Evolutionary conservation across 2,888 invertebrate genomes (phyloP).

Genomic region (Drosophila austrosaltans): DNA sequence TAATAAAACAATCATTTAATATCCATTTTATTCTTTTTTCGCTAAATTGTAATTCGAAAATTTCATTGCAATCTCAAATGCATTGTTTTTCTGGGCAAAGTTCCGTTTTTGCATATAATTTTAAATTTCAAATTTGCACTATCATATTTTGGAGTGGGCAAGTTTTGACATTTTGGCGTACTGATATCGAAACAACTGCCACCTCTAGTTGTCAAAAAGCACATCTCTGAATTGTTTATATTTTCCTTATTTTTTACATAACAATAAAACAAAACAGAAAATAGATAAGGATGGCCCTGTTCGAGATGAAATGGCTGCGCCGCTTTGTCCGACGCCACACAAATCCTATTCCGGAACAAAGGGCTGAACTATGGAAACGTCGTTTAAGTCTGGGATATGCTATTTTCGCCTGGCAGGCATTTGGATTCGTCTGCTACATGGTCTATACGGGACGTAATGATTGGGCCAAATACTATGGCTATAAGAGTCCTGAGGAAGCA

Average conservation of each 20-base stretch:
- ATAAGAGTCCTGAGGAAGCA: slow-evolving; percentile 86
- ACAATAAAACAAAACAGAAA: slow-evolving; percentile 29
- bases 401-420: slow-evolving; percentile 89
- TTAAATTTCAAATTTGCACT: too few species aligned
- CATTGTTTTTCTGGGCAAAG: too few species aligned
- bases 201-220: background rate
- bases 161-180: too few species aligned
- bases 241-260: slow-evolving; percentile 54
- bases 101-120: too few species aligned
- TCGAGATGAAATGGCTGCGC: slow-evolving; percentile 85
- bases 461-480: slow-evolving; percentile 88
- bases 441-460: slow-evolving; percentile 86
- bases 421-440: slow-evolving; percentile 87
- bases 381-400: slow-evolving; percentile 87
- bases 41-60: too few species aligned
- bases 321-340: slow-evolving; percentile 84
- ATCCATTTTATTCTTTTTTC: too few species aligned
- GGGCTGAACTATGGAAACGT: slow-evolving; percentile 86
- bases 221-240: background rate
- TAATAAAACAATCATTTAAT: too few species aligned
- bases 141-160: too few species aligned
- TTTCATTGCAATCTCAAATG: too few species aligned
- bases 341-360: slow-evolving; percentile 84
- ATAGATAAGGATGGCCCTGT: slow-evolving; percentile 80
- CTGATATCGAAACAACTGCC: background rate